A percentile compares a stretch with the other conserved stretches of the same genome.
Evolutionary conservation across 2,797 vertebrate genomes (phyloP).

Genomic region (Squalus acanthias): DNA sequence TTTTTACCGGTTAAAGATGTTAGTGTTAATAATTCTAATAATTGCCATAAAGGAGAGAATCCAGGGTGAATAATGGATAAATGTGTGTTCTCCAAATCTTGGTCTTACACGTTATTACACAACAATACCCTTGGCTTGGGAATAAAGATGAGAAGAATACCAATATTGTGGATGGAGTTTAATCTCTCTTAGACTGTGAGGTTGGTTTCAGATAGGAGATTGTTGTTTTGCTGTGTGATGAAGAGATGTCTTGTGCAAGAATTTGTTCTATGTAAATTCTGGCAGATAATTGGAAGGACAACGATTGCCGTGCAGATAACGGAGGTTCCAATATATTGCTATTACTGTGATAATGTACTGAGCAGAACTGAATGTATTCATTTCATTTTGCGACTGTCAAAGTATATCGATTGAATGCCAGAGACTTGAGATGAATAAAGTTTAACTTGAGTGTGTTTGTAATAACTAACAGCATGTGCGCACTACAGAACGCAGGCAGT

Average conservation of each 20-base stretch:
- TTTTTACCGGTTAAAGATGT: too few species aligned
- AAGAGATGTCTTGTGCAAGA: background rate
- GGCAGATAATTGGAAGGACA: background rate
- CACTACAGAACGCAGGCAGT: background rate
- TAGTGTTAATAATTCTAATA: background rate
- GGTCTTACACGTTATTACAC: background rate
- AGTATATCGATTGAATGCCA: background rate
- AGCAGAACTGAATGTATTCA: background rate
- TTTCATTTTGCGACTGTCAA: slow-evolving; percentile 12
- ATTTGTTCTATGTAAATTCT: background rate
- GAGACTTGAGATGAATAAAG: slow-evolving; percentile 15
- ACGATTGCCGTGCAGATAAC: background rate
- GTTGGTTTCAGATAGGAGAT: background rate
- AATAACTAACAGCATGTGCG: background rate
- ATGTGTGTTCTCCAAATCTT: background rate
- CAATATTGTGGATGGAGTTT: background rate
- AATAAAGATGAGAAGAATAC: background rate
- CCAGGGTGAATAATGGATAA: background rate
- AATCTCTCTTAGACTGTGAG: background rate
- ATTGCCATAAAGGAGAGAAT: background rate
- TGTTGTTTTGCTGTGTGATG: background rate
- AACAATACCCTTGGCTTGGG: background rate
- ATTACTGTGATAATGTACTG: background rate
- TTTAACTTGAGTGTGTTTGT: slow-evolving; percentile 4
- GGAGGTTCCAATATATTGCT: background rate